A percentile compares a stretch with the other conserved stretches of the same genome.
phyloP scores from a whole-genome alignment of 1,140 invertebrate genomes.

The Caerostris extrusa region DNA sequence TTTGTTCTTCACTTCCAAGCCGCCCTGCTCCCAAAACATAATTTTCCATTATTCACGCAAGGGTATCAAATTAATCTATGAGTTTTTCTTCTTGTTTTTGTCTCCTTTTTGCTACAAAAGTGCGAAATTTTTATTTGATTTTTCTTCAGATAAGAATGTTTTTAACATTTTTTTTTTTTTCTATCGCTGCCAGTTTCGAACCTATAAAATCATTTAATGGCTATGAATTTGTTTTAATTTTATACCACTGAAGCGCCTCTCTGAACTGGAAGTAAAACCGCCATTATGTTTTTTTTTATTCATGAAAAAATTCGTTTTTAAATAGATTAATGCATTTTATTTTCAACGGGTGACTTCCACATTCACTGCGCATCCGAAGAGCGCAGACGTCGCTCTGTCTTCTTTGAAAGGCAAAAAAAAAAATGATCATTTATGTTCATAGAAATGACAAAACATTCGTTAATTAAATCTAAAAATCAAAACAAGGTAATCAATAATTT shows the following conservation, averaged over 20 bases:
- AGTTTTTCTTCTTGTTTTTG: not conserved
- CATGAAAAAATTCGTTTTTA: not conserved
- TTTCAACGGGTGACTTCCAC: too few species aligned
- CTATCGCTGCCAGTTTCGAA: not conserved
- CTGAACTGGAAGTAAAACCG: not conserved
- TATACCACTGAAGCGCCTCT: not conserved
- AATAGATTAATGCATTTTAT: too few species aligned
- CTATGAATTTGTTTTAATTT: slow-evolving; percentile 1
- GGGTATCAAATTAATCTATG: slow-evolving; percentile 21
- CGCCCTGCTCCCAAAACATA: slow-evolving; percentile 6
- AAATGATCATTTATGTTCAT: too few species aligned
- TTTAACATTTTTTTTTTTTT: not conserved
- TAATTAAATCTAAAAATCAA: too few species aligned
- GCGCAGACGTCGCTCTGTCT: too few species aligned
- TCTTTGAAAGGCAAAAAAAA: too few species aligned
- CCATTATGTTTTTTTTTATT: not conserved
- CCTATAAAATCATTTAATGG: not conserved
- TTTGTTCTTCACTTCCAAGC: not conserved
- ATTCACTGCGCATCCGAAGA: too few species aligned
- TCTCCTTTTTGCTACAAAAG: not conserved
- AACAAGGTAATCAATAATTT: too few species aligned
- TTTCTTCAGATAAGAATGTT: not conserved
- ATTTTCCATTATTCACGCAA: slow-evolving; percentile 25
- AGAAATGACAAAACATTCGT: too few species aligned
- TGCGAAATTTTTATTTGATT: too few species aligned